Evolutionary conservation across 2,888 invertebrate species (phyloP).

Genomic region (Tiphia femorata): DNA sequence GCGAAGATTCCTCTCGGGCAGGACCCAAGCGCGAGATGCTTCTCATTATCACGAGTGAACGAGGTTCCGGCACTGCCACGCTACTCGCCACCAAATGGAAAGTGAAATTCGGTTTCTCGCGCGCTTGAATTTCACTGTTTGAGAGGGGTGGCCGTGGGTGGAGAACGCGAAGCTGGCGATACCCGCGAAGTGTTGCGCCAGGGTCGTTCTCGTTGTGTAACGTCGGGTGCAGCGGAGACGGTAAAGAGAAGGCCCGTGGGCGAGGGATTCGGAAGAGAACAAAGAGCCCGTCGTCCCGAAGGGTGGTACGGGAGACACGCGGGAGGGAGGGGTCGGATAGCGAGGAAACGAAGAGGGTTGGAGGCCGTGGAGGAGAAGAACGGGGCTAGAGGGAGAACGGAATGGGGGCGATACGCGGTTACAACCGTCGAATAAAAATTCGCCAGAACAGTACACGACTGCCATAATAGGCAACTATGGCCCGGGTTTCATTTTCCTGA

Average conservation of each 20-base stretch:
- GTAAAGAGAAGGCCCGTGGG: constrained; percentile 40
- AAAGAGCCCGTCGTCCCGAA: constrained; percentile 56
- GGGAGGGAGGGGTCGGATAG: background rate
- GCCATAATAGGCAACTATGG: constrained; percentile 55
- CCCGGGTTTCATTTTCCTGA: constrained; percentile 53
- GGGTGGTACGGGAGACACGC: constrained; percentile 19
- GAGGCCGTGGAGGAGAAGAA: too few species aligned
- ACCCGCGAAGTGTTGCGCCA: constrained; percentile 23
- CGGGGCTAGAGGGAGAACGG: too few species aligned
- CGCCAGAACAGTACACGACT: constrained; percentile 56
- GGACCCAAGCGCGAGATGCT: too few species aligned
- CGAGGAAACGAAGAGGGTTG: constrained; percentile 10
- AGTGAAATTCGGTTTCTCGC: too few species aligned
- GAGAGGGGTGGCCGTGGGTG: background rate
- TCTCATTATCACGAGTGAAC: too few species aligned
- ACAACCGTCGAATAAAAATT: constrained; percentile 62
- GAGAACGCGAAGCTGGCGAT: constrained; percentile 19
- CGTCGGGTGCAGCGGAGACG: constrained; percentile 21
- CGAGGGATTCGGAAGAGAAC: constrained; percentile 51
- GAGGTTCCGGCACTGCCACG: too few species aligned
- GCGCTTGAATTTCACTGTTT: constrained; percentile 22
- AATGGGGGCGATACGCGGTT: constrained; percentile 52
- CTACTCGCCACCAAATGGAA: too few species aligned
- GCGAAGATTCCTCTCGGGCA: too few species aligned
- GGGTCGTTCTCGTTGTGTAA: constrained; percentile 33